Conservation (phyloP, 2,113 vertebrate species). For the Lynx canadensis region DNA sequence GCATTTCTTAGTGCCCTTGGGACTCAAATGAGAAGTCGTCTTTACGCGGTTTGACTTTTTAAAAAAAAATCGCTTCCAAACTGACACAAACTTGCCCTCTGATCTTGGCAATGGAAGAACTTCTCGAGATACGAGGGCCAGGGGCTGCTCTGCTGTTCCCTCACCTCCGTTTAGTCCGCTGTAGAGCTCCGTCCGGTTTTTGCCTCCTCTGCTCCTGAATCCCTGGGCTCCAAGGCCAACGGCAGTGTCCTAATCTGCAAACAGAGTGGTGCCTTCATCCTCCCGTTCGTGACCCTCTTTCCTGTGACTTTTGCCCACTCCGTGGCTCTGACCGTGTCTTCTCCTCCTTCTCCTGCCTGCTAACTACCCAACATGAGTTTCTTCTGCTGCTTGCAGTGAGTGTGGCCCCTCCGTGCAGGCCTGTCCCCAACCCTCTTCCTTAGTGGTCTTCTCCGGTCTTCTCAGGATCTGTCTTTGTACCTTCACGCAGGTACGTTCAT, state of each 20-base stretch:
- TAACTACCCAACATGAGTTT: neutral
- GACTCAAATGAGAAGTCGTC: neutral
- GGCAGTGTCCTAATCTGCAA: neutral
- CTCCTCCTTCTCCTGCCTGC: neutral
- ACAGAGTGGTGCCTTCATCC: neutral
- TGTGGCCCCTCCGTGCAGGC: neutral
- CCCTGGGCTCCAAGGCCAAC: neutral
- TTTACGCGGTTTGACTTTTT: neutral
- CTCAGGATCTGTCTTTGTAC: neutral
- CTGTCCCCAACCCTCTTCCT: neutral
- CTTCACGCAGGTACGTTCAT: rapidly evolving
- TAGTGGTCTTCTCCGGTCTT: neutral
- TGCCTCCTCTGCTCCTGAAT: neutral
- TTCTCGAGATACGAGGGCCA: neutral
- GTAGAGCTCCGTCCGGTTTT: rapidly evolving
- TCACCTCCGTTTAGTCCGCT: neutral
- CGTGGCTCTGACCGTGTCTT: neutral
- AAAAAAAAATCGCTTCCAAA: neutral
- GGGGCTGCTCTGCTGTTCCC: neutral
- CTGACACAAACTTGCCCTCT: neutral
- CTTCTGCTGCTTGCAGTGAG: neutral
- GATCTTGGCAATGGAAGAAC: neutral
- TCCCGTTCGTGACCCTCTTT: too few species aligned
- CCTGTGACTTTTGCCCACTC: neutral
- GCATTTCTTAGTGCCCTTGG: neutral